phyloP scores from a whole-genome alignment of 2,888 invertebrate genomes.

The Euclidia mi region DNA sequence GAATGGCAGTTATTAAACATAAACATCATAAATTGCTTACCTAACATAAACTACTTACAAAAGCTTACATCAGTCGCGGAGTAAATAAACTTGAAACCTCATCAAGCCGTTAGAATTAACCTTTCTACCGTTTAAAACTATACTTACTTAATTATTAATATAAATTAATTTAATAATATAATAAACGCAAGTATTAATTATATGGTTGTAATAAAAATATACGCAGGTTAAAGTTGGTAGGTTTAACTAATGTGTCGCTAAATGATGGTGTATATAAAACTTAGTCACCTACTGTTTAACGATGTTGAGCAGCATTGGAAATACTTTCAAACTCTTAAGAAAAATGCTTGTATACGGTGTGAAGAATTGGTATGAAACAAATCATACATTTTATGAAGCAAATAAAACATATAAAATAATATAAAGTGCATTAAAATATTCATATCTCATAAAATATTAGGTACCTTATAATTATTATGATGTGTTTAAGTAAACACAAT shows the following conservation, averaged over 20 bases:
- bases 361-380: no score
- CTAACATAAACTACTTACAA: slow-evolving; percentile 37
- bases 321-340: no score
- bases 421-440: no score
- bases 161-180: slow-evolving; percentile 52
- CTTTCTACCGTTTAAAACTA: slow-evolving; percentile 40
- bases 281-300: slow-evolving; percentile 51
- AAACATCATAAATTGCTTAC: slow-evolving; percentile 22
- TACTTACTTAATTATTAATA: slow-evolving; percentile 47
- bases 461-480: no score
- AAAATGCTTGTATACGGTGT: no score
- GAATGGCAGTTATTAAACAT: slow-evolving; percentile 17
- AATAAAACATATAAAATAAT: no score
- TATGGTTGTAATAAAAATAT: slow-evolving; percentile 42
- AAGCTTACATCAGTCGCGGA: slow-evolving; percentile 38
- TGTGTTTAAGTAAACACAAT: no score
- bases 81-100: slow-evolving; percentile 56
- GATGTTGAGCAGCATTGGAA: neutral
- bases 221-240: slow-evolving; percentile 23
- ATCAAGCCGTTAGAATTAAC: slow-evolving; percentile 61
- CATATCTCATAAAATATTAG: no score
- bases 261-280: slow-evolving; percentile 38
- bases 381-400: no score
- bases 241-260: slow-evolving; percentile 35
- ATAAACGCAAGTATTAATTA: slow-evolving; percentile 48